Conservation (phyloP, 2,113 vertebrate species). For the Jacana jacana region DNA sequence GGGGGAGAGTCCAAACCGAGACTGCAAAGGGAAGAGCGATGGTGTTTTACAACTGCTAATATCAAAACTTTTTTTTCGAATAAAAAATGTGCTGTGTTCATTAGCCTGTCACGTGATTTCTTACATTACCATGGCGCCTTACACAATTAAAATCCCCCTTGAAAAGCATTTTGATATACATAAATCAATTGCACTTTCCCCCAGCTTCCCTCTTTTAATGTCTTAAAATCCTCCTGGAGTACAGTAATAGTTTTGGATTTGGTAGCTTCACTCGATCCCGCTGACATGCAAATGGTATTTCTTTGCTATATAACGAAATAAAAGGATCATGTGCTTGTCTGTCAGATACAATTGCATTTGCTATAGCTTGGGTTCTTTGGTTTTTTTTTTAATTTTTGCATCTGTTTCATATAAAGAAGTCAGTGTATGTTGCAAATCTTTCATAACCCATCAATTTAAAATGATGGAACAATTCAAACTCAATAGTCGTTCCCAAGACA, state of each 20-base stretch:
- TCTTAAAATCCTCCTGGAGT: background rate
- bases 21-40: background rate
- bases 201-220: background rate
- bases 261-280: background rate
- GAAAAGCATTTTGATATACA: background rate
- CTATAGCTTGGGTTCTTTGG: background rate
- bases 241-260: background rate
- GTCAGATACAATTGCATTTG: background rate
- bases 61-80: background rate
- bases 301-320: background rate
- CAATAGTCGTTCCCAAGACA: background rate
- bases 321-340: background rate
- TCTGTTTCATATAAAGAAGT: background rate
- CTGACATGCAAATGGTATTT: background rate
- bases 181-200: background rate
- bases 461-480: background rate
- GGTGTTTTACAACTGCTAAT: conserved; percentile 30
- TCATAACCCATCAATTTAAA: background rate
- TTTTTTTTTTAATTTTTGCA: background rate
- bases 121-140: background rate
- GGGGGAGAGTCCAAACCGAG: conserved; percentile 39
- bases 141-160: background rate
- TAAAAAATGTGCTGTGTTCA: background rate
- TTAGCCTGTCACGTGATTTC: background rate
- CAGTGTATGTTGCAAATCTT: background rate